A percentile compares a stretch with the other conserved stretches of the same genome.
Evolutionary conservation across 2,797 vertebrate genomes (phyloP).

Genomic region (Pantherophis alleghaniensis): DNA sequence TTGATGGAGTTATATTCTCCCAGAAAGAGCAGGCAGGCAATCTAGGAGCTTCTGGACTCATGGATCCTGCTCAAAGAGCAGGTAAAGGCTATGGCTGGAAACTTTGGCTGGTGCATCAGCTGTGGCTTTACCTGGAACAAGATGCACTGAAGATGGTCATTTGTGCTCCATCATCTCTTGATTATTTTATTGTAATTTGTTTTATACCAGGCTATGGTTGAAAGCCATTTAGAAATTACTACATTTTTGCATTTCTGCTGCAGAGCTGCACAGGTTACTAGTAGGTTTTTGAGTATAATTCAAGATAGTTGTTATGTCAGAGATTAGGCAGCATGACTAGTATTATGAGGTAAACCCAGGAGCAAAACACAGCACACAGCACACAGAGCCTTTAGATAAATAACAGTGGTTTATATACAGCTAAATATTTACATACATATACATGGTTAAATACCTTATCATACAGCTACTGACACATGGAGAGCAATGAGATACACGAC

Average conservation of each 20-base stretch:
- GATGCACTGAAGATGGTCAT: background rate
- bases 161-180: background rate
- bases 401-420: too few species aligned
- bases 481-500: too few species aligned
- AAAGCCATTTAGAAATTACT: background rate
- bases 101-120: background rate
- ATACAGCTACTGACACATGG: too few species aligned
- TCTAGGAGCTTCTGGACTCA: background rate
- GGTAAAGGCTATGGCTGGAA: background rate
- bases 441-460: too few species aligned
- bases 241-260: background rate
- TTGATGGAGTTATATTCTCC: background rate
- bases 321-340: too few species aligned
- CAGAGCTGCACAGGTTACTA: background rate
- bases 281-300: background rate
- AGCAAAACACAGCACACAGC: too few species aligned
- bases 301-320: background rate
- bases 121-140: background rate
- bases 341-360: too few species aligned
- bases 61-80: background rate
- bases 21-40: background rate
- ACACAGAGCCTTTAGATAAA: too few species aligned
- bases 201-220: background rate
- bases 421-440: too few species aligned
- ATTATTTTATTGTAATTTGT: background rate